Conservation (phyloP, 2,888 invertebrate species). For the Dicyrtomina minuta region DNA sequence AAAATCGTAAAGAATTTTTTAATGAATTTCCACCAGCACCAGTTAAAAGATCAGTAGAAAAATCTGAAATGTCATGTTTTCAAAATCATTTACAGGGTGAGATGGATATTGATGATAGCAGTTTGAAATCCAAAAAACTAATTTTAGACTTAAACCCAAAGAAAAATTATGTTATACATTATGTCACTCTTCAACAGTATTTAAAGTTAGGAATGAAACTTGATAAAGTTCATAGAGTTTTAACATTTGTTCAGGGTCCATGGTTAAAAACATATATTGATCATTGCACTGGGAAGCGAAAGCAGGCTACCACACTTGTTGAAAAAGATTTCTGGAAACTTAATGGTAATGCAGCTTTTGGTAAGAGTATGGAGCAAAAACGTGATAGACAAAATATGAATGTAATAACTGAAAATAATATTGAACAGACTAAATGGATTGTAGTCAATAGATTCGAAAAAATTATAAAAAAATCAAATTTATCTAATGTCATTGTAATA, state of each 20-base stretch:
- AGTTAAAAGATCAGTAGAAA: slow-evolving; percentile 3
- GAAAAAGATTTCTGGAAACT: slow-evolving; percentile 55
- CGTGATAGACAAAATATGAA: not conserved
- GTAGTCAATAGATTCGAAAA: not conserved
- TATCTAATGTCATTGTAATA: slow-evolving; percentile 35
- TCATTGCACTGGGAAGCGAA: slow-evolving; percentile 51
- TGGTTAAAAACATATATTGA: slow-evolving; percentile 53
- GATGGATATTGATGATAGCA: not conserved
- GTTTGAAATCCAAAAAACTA: too few relatives aligned
- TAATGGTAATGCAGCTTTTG: slow-evolving; percentile 55
- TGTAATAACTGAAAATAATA: not conserved
- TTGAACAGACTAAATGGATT: too few relatives aligned
- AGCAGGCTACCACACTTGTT: slow-evolving; percentile 52
- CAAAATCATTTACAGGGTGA: not conserved
- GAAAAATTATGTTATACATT: slow-evolving; percentile 51
- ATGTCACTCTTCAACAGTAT: slow-evolving; percentile 48
- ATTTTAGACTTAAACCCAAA: slow-evolving; percentile 50
- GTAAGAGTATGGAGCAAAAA: slow-evolving; percentile 53
- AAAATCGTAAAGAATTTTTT: slow-evolving; percentile 55
- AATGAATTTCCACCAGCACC: slow-evolving; percentile 54
- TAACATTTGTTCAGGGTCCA: slow-evolving; percentile 48
- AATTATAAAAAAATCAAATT: not conserved
- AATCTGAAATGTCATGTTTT: slow-evolving; percentile 7
- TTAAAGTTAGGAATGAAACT: slow-evolving; percentile 48
- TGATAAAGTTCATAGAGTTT: slow-evolving; percentile 50